These are phyloP conservation scores for Papilio demoleus DNA, from an alignment of 2,888 invertebrate species.

Conservation along the genomic window DNA sequence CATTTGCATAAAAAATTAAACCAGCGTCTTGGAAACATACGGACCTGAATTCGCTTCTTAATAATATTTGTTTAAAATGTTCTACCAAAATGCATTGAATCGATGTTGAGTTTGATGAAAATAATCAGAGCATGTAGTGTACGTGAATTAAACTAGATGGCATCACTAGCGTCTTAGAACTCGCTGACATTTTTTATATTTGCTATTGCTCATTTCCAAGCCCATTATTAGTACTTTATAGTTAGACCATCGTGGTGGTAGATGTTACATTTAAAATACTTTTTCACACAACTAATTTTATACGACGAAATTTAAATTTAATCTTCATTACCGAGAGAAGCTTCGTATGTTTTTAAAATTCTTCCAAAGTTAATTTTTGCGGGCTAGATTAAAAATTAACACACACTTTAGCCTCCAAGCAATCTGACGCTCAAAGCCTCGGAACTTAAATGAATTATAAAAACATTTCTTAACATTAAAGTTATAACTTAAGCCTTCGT, in stretches of 20 bases:
- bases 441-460: constrained; percentile 24
- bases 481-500: neutral
- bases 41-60: neutral
- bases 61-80: neutral
- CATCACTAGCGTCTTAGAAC: neutral
- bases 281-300: neutral
- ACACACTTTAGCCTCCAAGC: constrained; percentile 23
- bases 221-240: too few species aligned
- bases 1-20: constrained; percentile 38
- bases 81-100: neutral
- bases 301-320: neutral
- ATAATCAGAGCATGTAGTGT: neutral
- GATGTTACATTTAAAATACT: neutral
- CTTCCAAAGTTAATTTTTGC: constrained; percentile 27
- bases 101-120: neutral
- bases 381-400: constrained; percentile 34
- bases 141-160: neutral
- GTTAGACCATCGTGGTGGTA: too few species aligned
- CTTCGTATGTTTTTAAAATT: constrained; percentile 18
- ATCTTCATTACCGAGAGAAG: neutral
- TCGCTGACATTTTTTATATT: neutral
- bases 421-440: constrained; percentile 2
- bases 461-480: constrained; percentile 14
- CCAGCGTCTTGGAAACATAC: constrained; percentile 3
- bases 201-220: neutral